phyloP scores from a whole-genome alignment of 2,888 invertebrate genomes.

The Abscondita cerata region DNA sequence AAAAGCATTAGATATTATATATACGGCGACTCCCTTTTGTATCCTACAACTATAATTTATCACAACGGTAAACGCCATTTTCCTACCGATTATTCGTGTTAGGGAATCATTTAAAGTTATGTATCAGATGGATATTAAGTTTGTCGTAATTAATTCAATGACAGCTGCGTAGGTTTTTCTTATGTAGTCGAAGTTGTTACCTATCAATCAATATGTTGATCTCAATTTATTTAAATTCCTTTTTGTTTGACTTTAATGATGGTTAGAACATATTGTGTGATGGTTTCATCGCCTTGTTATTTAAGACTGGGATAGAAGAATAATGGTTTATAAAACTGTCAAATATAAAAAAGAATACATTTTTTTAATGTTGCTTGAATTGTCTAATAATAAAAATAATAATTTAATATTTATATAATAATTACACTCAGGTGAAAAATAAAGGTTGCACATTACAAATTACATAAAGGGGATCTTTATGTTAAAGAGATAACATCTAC shows the following conservation, averaged over 20 bases:
- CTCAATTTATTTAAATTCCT: constrained; percentile 16
- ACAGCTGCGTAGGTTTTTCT: constrained; percentile 19
- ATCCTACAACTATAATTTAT: constrained; percentile 1
- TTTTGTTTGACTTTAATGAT: constrained; percentile 22
- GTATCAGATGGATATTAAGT: neutral
- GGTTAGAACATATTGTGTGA: constrained; percentile 15
- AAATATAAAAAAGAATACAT: neutral
- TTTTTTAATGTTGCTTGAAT: too few relatives aligned
- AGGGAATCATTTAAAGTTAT: constrained; percentile 1
- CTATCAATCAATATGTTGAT: neutral
- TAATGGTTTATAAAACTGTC: constrained; percentile 3
- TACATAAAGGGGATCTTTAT: too few relatives aligned
- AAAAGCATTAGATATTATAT: constrained; percentile 4
- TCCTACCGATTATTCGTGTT: neutral
- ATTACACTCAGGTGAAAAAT: too few relatives aligned
- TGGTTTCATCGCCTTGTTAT: constrained; percentile 18
- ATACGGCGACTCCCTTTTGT: neutral
- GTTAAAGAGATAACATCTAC: too few relatives aligned
- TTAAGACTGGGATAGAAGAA: neutral
- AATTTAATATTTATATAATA: too few relatives aligned
- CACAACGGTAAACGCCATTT: neutral
- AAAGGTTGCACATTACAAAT: too few relatives aligned
- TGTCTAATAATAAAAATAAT: too few relatives aligned
- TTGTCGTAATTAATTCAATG: constrained; percentile 19
- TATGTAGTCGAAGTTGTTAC: constrained; percentile 15